Conservation (phyloP, 35 echinoderm and acorn worm genomes). For the Diadema setosum region DNA sequence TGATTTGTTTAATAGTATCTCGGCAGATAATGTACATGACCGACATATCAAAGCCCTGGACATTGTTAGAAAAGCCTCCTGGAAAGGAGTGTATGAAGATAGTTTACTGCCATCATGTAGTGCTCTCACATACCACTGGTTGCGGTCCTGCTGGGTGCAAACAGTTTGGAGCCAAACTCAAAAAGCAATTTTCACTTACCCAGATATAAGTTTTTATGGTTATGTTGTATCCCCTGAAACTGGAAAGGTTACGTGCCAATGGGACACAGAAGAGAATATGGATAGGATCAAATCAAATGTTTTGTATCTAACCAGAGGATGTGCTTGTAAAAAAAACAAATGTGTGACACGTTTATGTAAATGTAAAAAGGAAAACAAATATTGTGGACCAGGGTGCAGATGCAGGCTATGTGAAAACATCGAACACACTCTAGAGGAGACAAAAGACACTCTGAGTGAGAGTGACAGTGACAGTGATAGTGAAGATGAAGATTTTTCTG, state of each 20-base stretch:
- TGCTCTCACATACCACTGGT: constrained; percentile 20
- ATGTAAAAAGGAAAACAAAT: constrained; percentile 20
- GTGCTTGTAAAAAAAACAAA: constrained; percentile 24
- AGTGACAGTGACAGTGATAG: not conserved
- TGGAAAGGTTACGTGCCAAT: not conserved
- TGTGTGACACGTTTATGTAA: not conserved
- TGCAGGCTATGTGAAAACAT: constrained; percentile 35
- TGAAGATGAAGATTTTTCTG: not conserved
- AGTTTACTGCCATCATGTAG: constrained; percentile 24
- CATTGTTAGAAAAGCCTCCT: constrained; percentile 21
- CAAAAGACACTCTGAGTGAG: not conserved
- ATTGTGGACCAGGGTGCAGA: constrained; percentile 31
- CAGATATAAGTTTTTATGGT: constrained; percentile 10
- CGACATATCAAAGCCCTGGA: constrained; percentile 7
- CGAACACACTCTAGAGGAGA: not conserved
- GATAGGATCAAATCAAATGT: constrained; percentile 32
- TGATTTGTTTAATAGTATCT: constrained; percentile 1
- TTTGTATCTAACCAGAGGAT: constrained; percentile 23
- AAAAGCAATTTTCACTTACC: not conserved
- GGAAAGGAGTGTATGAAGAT: constrained; percentile 50
- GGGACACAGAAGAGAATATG: constrained; percentile 27
- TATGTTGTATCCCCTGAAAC: not conserved
- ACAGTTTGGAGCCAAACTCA: constrained; percentile 6
- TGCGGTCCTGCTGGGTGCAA: constrained; percentile 29
- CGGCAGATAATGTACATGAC: not conserved